A percentile compares a stretch with the other conserved stretches of the same genome.
phyloP scores from a whole-genome alignment of 1,140 invertebrate genomes.

The Caerostris extrusa region DNA sequence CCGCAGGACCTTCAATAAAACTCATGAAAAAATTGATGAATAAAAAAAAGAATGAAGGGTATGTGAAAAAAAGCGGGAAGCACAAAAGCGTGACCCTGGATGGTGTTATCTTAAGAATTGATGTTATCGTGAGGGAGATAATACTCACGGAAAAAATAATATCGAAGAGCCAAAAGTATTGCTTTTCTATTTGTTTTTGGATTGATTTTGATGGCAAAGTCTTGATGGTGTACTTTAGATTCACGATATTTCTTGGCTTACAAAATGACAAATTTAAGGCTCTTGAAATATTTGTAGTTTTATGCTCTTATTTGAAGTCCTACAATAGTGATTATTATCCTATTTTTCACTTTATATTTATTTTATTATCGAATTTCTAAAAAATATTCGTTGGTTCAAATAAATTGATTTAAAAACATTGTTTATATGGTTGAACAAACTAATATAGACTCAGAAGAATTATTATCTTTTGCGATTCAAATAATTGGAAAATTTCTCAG shows the following conservation, averaged over 20 bases:
- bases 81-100: constrained; percentile 35
- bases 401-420: too few species aligned
- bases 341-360: background rate
- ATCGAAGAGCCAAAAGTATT: constrained; percentile 36
- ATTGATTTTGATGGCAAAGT: constrained; percentile 36
- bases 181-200: constrained; percentile 52
- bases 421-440: too few species aligned
- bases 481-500: too few species aligned
- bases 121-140: constrained; percentile 45
- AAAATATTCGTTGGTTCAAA: too few species aligned
- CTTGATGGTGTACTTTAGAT: background rate
- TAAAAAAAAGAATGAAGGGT: background rate
- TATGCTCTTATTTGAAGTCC: background rate
- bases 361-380: background rate
- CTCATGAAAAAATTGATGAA: background rate
- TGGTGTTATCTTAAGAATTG: constrained; percentile 48
- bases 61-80: background rate
- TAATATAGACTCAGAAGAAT: too few species aligned
- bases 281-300: background rate
- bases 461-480: too few species aligned
- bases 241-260: background rate
- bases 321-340: background rate
- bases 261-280: constrained; percentile 2
- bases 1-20: constrained; percentile 26
- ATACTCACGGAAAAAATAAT: constrained; percentile 54